phyloP scores from a whole-genome alignment of 2,113 vertebrate genomes.

The Lota lota region DNA sequence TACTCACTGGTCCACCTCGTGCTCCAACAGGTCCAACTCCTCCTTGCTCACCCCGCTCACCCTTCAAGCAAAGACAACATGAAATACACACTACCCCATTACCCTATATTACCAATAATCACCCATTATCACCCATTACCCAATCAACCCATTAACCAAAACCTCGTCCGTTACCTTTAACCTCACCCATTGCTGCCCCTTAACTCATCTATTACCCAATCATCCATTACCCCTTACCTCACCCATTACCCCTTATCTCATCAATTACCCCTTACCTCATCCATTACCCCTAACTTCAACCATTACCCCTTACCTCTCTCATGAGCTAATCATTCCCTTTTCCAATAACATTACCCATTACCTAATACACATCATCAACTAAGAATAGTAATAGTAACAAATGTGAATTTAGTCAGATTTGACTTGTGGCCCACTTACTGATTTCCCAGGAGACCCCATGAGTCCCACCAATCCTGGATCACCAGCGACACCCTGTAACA shows the following conservation, averaged over 20 bases:
- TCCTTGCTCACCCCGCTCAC: conserved; percentile 86
- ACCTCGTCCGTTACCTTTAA: no score
- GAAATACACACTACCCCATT: not conserved
- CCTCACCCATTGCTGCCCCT: no score
- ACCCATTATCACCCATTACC: not conserved
- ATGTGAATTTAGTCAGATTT: no score
- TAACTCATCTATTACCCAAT: not conserved
- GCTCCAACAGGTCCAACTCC: conserved; percentile 84
- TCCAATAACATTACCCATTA: no score
- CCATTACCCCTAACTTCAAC: no score
- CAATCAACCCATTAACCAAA: not conserved
- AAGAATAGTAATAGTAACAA: no score
- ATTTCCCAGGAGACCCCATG: conserved; percentile 90
- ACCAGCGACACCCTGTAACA: conserved; percentile 78
- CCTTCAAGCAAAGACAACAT: conserved; percentile 67
- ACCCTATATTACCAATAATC: not conserved
- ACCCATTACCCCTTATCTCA: no score
- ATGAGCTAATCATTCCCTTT: not conserved
- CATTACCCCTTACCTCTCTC: no score
- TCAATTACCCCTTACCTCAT: no score
- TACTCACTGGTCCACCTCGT: conserved; percentile 87
- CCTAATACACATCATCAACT: no score
- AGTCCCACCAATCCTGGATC: conserved; percentile 80
- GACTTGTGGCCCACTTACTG: conserved; percentile 67
- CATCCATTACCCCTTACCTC: no score